Base-by-base conservation (phyloP, 2,888 invertebrate genomes). In the Sisyra terminalis region DNA sequence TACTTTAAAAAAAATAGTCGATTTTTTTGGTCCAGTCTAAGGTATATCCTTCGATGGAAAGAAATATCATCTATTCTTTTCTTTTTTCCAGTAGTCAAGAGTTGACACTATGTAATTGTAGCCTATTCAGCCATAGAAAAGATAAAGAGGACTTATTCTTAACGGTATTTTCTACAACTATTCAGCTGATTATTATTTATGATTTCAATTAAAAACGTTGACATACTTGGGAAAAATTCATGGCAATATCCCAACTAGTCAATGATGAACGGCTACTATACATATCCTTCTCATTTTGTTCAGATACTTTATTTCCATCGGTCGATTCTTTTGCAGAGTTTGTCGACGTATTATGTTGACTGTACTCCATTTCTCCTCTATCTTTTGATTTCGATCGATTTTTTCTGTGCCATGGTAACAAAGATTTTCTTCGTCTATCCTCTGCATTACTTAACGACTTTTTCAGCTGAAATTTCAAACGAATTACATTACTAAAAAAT, bases 361-460 rank as follows among this genome's bases (percentile, higher is more conserved):
- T 60, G 51, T 65, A 67, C 46, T 66, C 67, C 30, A 58, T 60
- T 50, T 67, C 71, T 11, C 65, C 67, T 4, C 70, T 59, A 53
- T 70, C 70, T 49, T 51, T 38, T 24, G 79, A 78, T 47, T 74
- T 75, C 30, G 75, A 72, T 39, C 87, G 70, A 45, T 78, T 73
- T 56, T 80, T 81, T 45, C 80, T 71, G 51, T 81, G 76, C 92
- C 93, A 93, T 1, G 92, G 92, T 43, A 93, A 65, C 32, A 94
- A 66, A 1, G 89, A 89, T 57, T 89, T 85, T 42, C 90, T 71
- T n/a, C 89, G 75, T 10, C 88, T 72, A 60, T 90, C 89, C 50
- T 89, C 89, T 1, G 82, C 87, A 60, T 87, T 87, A 52, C 85
- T 85, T 1, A 80, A 72, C 3, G 85, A 85, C 58, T 87, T 88